Evolutionary conservation across 2,888 invertebrate genomes (phyloP), one percentile per base, ranked within the genome.

Genomic region (Chaetogeoica ovagalla): DNA sequence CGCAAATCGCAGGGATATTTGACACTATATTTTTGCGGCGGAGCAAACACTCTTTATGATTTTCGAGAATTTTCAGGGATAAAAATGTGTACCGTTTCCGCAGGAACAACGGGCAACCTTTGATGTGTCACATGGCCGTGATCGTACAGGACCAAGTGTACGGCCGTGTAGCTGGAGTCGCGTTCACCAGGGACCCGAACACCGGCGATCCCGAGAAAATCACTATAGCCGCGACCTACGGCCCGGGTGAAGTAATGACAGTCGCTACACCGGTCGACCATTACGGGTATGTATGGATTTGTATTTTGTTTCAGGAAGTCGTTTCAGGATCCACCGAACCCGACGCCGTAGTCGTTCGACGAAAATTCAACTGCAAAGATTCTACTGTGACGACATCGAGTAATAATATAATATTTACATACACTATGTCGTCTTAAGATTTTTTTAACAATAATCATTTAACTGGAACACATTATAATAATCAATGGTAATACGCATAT

Each of bases 171-270:
- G 92, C 92, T 72, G 95, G 95, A 8, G 94, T 95, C 3, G 86
- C 95, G 86, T 95, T 95, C 87, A 93, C 95, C 0, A 88, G 91
- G 30, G 91, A 95, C 86, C 95, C 95, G 0, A 88, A 90, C 2
- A 90, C 89, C 17, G 92, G 91, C 0, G 91, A 93, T 86, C 91
- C 93, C 0, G 87, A 89, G 6, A 85, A 89, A 62, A 88, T 95
- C 82, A 87, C 91, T 17, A 89, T 96, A 83, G 93, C 94, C 15
- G 92, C 94, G 6, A 93, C 94, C 86, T 93, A 90, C 86, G 95
- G 95, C 0, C 88, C 94, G 1, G 95, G 95, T 81, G 94, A 95
- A 89, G 94, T 93, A 86, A 83, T n/a, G n/a, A n/a, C n/a, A n/a
- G n/a, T 79, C 81, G 60, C 23, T 11, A 60, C 13, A 21, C 9